These are phyloP conservation scores for Peromyscus eremicus DNA, from an alignment of 2,797 vertebrate species.

Conservation along the genomic window DNA sequence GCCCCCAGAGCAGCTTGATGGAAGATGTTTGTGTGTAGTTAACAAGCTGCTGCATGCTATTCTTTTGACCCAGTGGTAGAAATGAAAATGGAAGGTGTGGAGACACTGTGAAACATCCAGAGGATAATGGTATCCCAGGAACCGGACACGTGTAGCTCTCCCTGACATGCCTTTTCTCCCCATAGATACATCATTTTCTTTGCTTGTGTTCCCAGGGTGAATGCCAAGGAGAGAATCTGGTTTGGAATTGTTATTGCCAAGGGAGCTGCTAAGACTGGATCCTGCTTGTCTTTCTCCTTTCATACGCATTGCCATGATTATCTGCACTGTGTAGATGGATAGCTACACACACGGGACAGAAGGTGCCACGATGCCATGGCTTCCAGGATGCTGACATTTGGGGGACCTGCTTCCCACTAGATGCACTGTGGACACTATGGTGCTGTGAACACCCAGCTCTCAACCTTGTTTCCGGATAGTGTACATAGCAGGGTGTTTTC, in stretches of 20 bases:
- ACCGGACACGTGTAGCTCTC: not conserved
- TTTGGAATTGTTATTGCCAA: not conserved
- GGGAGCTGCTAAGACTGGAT: not conserved
- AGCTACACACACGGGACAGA: not conserved
- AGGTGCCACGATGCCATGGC: not conserved
- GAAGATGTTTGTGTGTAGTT: constrained; percentile 10
- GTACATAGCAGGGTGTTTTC: not conserved
- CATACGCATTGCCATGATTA: not conserved
- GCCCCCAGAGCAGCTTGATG: not conserved
- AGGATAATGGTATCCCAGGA: not conserved
- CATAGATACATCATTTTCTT: not conserved
- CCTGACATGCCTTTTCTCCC: not conserved
- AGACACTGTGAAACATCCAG: not conserved
- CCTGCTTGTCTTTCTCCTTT: not conserved
- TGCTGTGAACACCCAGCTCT: not conserved
- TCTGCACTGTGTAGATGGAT: not conserved
- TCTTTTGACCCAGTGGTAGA: not conserved
- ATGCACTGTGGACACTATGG: not conserved
- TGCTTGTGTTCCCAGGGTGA: not conserved
- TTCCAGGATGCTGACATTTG: not conserved
- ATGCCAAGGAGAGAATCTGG: not conserved
- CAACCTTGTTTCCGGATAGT: not conserved
- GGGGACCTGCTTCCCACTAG: not conserved
- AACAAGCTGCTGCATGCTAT: not conserved
- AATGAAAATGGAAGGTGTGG: constrained; percentile 13